phyloP scores from a whole-genome alignment of 2,888 invertebrate genomes.

The Drosophila algonquin region DNA sequence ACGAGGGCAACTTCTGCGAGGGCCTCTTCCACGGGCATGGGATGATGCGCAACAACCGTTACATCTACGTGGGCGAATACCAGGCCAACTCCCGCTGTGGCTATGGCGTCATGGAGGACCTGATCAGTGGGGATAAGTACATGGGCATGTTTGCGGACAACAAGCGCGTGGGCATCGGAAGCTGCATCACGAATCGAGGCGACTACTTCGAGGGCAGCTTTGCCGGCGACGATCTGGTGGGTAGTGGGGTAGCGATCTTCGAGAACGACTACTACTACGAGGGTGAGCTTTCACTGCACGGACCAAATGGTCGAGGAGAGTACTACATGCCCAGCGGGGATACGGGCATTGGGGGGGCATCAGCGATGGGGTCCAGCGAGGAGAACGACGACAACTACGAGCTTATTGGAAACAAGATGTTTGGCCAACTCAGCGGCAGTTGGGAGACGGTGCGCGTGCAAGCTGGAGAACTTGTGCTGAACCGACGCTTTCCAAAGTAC shows the following conservation, averaged over 20 bases:
- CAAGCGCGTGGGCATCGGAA: conserved; percentile 92
- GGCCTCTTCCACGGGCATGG: conserved; percentile 94
- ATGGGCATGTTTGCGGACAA: conserved; percentile 95
- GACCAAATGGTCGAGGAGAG: conserved; percentile 92
- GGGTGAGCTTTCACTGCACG: conserved; percentile 92
- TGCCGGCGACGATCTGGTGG: conserved; percentile 90
- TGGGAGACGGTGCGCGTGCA: conserved; percentile 85
- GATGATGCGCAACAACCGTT: conserved; percentile 91
- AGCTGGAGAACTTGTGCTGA: conserved; percentile 89
- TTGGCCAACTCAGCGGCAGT: conserved; percentile 81
- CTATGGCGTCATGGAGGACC: conserved; percentile 95
- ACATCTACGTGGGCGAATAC: conserved; percentile 96
- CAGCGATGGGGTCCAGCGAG: conserved; percentile 8
- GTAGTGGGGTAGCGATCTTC: conserved; percentile 94
- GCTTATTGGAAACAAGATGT: conserved; percentile 81
- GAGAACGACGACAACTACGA: conserved; percentile 53
- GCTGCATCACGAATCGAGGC: conserved; percentile 94
- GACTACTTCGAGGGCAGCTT: conserved; percentile 96
- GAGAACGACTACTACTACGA: conserved; percentile 95
- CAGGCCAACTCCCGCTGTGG: conserved; percentile 90
- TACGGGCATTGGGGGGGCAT: conserved; percentile 68
- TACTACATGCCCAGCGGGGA: conserved; percentile 92
- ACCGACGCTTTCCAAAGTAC: conserved; percentile 86
- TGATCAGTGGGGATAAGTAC: conserved; percentile 94
- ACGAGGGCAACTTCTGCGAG: conserved; percentile 94